Evolutionary conservation across 1,140 invertebrate genomes (phyloP), one percentile per base, ranked within the genome.

Genomic region (Drosophila azteca): DNA sequence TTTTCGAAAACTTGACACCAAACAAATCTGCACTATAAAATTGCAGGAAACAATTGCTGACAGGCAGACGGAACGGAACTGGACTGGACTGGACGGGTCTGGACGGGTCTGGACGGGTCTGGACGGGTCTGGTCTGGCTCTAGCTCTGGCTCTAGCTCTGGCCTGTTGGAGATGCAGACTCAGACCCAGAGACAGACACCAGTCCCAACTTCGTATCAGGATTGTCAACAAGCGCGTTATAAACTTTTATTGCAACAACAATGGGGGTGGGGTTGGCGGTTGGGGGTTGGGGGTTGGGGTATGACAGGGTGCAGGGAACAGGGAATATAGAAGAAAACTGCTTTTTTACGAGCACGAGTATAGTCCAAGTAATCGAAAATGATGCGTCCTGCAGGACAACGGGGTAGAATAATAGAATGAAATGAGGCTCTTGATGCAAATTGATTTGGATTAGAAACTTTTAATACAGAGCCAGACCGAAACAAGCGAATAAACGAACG

Each of bases 351-450:
- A 39, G 35, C 1, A 13, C 35, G 11, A 39, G 35, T 76, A 79
- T 62, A 70, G 77, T 55, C 59, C 54, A 76, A 76, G 81, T 74
- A 85, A 85, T 85, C 82, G 73, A 85, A 85, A 85, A 75, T 85
- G 77, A 85, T 85, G 81, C 73, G 81, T 80, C 81, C 81, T 64
- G 64, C 68, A 85, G 81, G 77, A 77, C 61, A 49, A 17, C 22
- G 59, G 41, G 52, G 53, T 51, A 74, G 69, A 90, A 79, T 90
- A 90, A 90, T 90, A 83, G 87, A 90, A 90, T 90, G 68, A 87
- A 90, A 90, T 90, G 87, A 90, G 82, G 68, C 87, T 83, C 87
- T 90, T 83, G 87, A 83, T 90, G 82, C 77, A 90, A 90, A 90
- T 90, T 90, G 87, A 90, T 90, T 90, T 90, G 87, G 87, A 90